A percentile compares a stretch with the other conserved stretches of the same genome.
These are phyloP conservation scores for Zosterops pallidus DNA, from an alignment of 2,113 vertebrate genomes.

Conservation along the genomic window DNA sequence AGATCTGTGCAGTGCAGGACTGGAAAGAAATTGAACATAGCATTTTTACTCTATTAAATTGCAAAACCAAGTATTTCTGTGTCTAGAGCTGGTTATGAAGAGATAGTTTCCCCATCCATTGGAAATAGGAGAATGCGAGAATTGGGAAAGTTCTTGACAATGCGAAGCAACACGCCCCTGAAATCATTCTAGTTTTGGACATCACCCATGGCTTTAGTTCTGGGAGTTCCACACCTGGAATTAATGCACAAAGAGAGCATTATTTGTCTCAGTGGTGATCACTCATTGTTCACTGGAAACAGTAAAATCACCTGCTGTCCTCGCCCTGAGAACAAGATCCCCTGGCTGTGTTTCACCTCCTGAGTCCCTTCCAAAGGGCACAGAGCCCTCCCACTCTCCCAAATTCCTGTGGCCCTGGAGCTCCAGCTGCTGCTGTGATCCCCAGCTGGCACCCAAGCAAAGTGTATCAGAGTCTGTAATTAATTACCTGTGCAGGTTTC, in stretches of 20 bases:
- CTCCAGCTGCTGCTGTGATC: background rate
- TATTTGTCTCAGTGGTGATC: background rate
- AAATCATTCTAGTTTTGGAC: background rate
- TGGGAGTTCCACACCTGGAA: background rate
- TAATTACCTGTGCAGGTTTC: background rate
- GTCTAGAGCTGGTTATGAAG: background rate
- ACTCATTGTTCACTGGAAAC: background rate
- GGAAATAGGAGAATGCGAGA: background rate
- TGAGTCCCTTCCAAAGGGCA: background rate
- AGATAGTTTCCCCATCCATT: background rate
- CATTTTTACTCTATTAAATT: background rate
- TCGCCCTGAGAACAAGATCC: background rate
- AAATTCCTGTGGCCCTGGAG: accelerated
- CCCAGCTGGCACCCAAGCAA: background rate
- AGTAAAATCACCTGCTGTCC: background rate
- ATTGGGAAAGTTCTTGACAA: background rate
- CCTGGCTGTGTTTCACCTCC: background rate
- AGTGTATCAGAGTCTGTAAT: accelerated
- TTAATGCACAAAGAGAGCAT: background rate
- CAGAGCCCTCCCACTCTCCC: background rate
- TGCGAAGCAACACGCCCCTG: background rate
- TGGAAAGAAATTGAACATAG: background rate
- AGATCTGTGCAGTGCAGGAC: background rate
- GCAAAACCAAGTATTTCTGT: background rate
- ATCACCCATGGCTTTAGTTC: background rate